Conservation (phyloP, 2,888 invertebrate genomes). For the Phaedon cochleariae region DNA sequence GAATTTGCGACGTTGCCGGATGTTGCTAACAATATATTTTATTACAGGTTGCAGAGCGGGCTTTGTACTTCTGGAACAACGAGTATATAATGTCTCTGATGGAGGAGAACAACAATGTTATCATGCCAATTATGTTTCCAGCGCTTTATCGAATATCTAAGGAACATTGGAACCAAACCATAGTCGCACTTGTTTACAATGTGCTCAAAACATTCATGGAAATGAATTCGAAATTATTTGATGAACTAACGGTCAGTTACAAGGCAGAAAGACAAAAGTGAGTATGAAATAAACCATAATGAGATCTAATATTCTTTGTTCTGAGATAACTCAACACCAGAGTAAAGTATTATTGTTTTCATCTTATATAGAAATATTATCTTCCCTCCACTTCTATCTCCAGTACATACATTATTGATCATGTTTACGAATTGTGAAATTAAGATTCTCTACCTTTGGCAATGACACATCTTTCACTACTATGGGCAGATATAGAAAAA, state of each 20-base stretch:
- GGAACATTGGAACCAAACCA: conserved; percentile 99
- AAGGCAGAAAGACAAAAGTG: conserved; percentile 99
- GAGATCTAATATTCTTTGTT: too few species aligned
- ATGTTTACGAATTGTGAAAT: too few species aligned
- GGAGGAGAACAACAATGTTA: conserved; percentile 97
- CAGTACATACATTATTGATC: too few species aligned
- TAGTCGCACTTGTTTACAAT: conserved; percentile 98
- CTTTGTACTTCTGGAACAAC: conserved; percentile 99
- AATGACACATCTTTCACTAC: too few species aligned
- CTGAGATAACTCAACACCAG: too few species aligned
- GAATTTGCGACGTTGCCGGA: not conserved
- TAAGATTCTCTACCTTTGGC: too few species aligned
- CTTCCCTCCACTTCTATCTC: too few species aligned
- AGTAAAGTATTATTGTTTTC: too few species aligned
- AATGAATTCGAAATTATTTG: conserved; percentile 99
- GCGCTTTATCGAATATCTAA: conserved; percentile 98
- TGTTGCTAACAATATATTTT: too few species aligned
- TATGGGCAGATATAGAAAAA: too few species aligned
- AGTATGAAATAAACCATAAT: conserved; percentile 58
- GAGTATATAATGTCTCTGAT: conserved; percentile 99
- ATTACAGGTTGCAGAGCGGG: conserved; percentile 94
- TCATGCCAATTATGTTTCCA: conserved; percentile 99
- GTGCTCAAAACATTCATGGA: conserved; percentile 99
- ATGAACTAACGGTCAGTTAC: conserved; percentile 98
- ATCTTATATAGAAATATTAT: too few species aligned